phyloP scores from a whole-genome alignment of 2,113 vertebrate genomes.

The Dermatemys mawii region DNA sequence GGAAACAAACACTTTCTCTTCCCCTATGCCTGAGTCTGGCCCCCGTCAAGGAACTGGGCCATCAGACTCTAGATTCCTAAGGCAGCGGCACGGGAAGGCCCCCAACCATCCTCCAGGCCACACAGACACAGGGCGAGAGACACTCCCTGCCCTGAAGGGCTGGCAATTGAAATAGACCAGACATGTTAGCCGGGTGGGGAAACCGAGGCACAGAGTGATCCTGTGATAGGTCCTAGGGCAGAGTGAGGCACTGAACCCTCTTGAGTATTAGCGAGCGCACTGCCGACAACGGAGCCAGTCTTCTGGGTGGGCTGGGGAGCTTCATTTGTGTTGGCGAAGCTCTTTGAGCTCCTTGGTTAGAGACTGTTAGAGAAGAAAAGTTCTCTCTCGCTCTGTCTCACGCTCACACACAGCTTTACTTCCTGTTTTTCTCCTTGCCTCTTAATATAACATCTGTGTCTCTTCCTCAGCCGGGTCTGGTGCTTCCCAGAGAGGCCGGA shows the following conservation, averaged over 20 bases:
- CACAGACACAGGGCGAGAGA: background rate
- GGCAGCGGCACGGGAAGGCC: background rate
- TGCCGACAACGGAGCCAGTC: background rate
- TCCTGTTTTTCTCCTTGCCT: background rate
- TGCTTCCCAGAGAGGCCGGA: background rate
- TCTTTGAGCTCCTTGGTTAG: background rate
- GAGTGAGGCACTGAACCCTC: background rate
- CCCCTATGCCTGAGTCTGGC: background rate
- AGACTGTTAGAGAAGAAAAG: background rate
- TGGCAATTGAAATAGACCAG: background rate
- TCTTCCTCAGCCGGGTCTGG: background rate
- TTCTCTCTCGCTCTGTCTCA: background rate
- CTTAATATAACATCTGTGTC: background rate
- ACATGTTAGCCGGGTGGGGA: background rate
- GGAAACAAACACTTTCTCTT: background rate
- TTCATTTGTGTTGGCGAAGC: background rate
- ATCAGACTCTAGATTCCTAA: background rate
- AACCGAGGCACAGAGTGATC: background rate
- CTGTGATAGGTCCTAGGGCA: background rate
- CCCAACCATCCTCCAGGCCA: background rate
- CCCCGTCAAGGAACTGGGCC: background rate
- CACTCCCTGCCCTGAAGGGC: too few species aligned
- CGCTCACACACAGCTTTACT: background rate
- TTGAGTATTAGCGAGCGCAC: background rate
- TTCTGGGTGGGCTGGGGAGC: background rate